phyloP scores from a whole-genome alignment of 23 tunicate species.

The Trididemnum miniatum region DNA sequence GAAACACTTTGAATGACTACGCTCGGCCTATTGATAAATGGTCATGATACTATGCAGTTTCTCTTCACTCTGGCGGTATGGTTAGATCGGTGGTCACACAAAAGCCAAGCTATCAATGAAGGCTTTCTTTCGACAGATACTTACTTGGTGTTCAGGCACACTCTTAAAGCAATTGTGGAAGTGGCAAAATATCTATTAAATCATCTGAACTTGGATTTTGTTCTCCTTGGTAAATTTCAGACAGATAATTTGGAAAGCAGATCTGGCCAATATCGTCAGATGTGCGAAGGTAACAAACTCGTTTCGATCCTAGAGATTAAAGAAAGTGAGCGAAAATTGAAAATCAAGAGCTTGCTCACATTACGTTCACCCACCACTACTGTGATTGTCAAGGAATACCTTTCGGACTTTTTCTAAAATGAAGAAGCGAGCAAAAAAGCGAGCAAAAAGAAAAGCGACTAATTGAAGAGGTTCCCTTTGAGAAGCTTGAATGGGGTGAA shows the following conservation, averaged over 20 bases:
- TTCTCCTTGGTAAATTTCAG: background rate
- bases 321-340: background rate
- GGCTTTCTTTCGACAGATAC: background rate
- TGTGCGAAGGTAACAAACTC: background rate
- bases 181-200: background rate
- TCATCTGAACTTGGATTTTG: background rate
- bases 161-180: background rate
- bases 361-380: background rate
- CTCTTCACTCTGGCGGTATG: too few relatives aligned
- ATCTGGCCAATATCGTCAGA: background rate
- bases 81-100: too few relatives aligned
- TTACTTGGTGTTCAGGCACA: background rate
- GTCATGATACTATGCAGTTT: too few relatives aligned
- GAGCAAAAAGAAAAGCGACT: background rate
- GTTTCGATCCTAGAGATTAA: slow-evolving; percentile 1
- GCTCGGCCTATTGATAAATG: too few relatives aligned
- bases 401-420: background rate
- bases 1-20: too few relatives aligned
- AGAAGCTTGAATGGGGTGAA: background rate
- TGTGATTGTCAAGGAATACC: background rate
- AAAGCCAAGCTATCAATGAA: background rate
- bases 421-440: background rate
- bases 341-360: slow-evolving; percentile 1
- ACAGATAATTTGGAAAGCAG: background rate
- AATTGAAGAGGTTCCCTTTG: background rate